Conservation (phyloP, 2,113 vertebrate genomes). For the Acrocephalus kingi region DNA sequence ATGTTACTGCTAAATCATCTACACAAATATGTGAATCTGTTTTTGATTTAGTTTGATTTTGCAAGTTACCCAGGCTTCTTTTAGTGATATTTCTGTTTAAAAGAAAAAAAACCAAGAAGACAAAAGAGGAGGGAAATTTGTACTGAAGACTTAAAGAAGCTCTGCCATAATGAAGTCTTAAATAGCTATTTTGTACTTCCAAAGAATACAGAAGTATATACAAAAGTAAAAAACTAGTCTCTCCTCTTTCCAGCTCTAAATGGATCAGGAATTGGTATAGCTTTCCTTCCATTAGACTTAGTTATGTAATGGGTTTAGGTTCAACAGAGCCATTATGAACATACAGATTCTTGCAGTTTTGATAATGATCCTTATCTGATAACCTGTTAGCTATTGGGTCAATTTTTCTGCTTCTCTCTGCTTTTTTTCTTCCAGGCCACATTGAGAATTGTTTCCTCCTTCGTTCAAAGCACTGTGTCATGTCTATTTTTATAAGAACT, state of each 20-base stretch:
- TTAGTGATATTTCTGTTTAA: background rate
- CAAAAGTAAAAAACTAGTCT: background rate
- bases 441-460: background rate
- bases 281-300: background rate
- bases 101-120: background rate
- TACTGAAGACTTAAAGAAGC: background rate
- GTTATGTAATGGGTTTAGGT: background rate
- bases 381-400: background rate
- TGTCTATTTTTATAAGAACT: background rate
- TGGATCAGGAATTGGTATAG: background rate
- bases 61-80: background rate
- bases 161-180: background rate
- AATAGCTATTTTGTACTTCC: background rate
- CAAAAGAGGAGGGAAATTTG: background rate
- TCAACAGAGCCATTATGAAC: background rate
- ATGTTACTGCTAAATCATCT: constrained; percentile 12
- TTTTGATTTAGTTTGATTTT: constrained; percentile 45
- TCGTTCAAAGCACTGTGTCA: background rate
- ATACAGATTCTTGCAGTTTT: background rate
- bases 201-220: background rate
- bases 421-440: background rate
- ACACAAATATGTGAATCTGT: background rate
- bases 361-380: background rate
- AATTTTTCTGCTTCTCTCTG: background rate
- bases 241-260: background rate